Evolutionary conservation across 2,888 invertebrate species (phyloP).

Genomic region (Morpho achilles): DNA sequence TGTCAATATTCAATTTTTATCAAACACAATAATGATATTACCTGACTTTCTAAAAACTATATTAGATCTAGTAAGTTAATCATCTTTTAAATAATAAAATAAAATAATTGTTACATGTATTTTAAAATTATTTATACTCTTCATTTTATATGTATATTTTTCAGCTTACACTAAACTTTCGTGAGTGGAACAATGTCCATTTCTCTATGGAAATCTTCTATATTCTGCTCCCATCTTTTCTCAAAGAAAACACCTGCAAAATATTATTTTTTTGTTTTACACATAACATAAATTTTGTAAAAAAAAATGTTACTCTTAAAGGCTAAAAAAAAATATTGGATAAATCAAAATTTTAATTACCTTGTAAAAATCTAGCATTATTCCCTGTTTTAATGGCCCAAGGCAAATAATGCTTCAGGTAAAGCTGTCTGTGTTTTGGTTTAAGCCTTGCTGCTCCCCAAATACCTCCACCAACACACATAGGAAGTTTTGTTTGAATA

Average conservation of each 20-base stretch:
- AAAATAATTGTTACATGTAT: too few species aligned
- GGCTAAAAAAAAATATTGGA: background rate
- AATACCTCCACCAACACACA: slow-evolving; percentile 96
- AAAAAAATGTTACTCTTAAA: too few species aligned
- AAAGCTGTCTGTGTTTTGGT: slow-evolving; percentile 90
- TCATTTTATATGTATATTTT: too few species aligned
- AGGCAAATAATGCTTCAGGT: slow-evolving; percentile 87
- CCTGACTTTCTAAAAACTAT: too few species aligned
- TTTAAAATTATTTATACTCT: too few species aligned
- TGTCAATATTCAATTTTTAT: too few species aligned
- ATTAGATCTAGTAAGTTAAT: too few species aligned
- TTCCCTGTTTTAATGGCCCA: slow-evolving; percentile 92
- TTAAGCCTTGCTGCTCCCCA: slow-evolving; percentile 93
- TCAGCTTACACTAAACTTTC: slow-evolving; percentile 4
- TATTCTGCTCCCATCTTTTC: slow-evolving; percentile 93
- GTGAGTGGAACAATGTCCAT: slow-evolving; percentile 84
- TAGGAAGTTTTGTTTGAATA: slow-evolving; percentile 95
- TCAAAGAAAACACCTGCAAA: slow-evolving; percentile 88
- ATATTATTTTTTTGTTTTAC: background rate
- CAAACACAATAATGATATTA: too few species aligned
- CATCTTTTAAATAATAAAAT: too few species aligned
- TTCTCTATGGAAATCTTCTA: slow-evolving; percentile 89
- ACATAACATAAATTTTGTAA: too few species aligned
- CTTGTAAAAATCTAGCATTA: slow-evolving; percentile 88
- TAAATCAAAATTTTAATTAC: slow-evolving; percentile 39